Percentiles rank a stretch among this genome's conserved stretches.
Conservation (phyloP, 2,797 vertebrate genomes). For the Sebastes dallii region DNA sequence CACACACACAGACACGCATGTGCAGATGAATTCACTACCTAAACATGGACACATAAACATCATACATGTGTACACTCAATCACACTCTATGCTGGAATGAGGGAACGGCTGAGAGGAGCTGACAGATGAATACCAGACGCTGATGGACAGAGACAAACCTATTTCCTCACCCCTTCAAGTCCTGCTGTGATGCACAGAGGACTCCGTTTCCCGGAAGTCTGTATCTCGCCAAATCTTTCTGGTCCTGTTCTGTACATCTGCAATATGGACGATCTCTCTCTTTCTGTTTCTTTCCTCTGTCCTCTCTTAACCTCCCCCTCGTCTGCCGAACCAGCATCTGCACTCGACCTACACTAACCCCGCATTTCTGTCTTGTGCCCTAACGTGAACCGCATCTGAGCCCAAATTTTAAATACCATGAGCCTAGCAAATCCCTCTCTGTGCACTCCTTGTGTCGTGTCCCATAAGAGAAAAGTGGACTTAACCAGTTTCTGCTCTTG, state of each 20-base stretch:
- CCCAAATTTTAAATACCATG: conserved; percentile 63
- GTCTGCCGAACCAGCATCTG: conserved; percentile 75
- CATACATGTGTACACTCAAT: conserved; percentile 62
- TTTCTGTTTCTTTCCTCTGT: conserved; percentile 59
- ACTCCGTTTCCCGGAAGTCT: conserved; percentile 62
- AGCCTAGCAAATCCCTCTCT: conserved; percentile 67
- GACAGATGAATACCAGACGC: conserved; percentile 69
- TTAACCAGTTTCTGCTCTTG: conserved; percentile 75
- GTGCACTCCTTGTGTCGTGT: conserved; percentile 75
- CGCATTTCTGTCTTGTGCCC: conserved; percentile 78
- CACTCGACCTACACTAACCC: conserved; percentile 55
- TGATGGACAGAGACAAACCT: conserved; percentile 70
- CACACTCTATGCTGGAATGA: conserved; percentile 66
- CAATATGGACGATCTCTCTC: conserved; percentile 64
- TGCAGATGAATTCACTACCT: conserved; percentile 66
- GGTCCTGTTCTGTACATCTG: conserved; percentile 64
- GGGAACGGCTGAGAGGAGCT: conserved; percentile 62
- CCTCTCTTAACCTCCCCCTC: conserved; percentile 50
- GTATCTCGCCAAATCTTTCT: conserved; percentile 51
- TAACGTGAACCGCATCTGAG: conserved; percentile 60
- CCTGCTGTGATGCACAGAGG: conserved; percentile 54
- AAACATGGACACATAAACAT: conserved; percentile 56
- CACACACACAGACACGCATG: conserved; percentile 50
- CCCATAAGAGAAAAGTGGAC: conserved; percentile 70
- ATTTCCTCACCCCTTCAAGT: conserved; percentile 50